Evolutionary conservation across 2,888 invertebrate species (phyloP), one percentile per base, ranked within the genome.

Genomic region (Flexamia atlantica): DNA sequence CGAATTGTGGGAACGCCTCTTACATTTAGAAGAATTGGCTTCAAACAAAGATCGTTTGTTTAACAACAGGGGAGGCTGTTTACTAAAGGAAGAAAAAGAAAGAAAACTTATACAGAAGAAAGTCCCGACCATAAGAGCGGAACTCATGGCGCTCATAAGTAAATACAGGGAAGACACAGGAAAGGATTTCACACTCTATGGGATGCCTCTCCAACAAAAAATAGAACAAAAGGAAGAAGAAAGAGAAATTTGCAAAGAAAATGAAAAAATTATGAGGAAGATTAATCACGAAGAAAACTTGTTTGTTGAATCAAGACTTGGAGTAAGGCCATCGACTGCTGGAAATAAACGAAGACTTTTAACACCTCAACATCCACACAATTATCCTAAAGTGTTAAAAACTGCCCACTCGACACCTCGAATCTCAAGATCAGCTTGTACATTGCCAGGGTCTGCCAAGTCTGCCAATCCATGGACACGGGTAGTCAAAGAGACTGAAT

Each of bases 21-120:
- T 93, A 1, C 95, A 95, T 85, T 90, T 97, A 76, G 96, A 97
- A 86, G 93, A 93, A 25, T 93, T 94, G 80, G 95, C 95, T 0
- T 92, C 93, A n/a, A 95, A 96, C 88, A 96, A 96, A 0, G 95
- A 95, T 86, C 93, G 98, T 70, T 87, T 89, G 2, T 87, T 89
- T 0, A 95, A 96, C 87, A 97, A 98, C 90, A 93, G 98, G 50
- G 97, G 98, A 0, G 97, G 98, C 0, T 95, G 96, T 86, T 90
- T 98, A 7, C 90, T 98, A 0, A 93, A 93, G 81, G 98, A 98
- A 89, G 98, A 98, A 89, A 96, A 95, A 87, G 96, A 97, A 88
- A 91, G 97, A n/a, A 97, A 96, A 89, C 91, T 93, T 7, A 92
- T 97, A 12, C 92, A 93, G 46, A 95, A 91, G 14, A 64, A 64